Evolutionary conservation across 2,797 vertebrate genomes (phyloP).

Genomic region (Microctenopoma steveboyesi): DNA sequence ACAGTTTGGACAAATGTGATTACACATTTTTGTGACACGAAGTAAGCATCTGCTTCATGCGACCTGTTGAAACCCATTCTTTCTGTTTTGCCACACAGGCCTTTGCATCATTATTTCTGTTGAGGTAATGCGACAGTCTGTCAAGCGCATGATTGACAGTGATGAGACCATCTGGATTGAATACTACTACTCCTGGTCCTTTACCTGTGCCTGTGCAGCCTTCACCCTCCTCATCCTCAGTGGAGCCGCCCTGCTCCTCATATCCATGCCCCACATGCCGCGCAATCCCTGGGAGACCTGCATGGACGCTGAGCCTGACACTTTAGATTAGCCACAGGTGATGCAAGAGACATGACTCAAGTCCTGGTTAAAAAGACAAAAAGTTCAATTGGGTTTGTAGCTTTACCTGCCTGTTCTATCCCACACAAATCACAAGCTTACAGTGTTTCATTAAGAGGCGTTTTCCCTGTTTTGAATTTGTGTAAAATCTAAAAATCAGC

Average conservation of each 20-base stretch:
- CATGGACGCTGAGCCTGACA: slow-evolving; percentile 94
- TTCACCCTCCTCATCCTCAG: slow-evolving; percentile 93
- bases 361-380: neutral
- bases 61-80: neutral
- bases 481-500: slow-evolving; percentile 1
- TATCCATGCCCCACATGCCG: slow-evolving; percentile 96
- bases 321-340: slow-evolving; percentile 73
- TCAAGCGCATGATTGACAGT: slow-evolving; percentile 95
- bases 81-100: slow-evolving; percentile 78
- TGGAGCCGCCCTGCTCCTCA: slow-evolving; percentile 89
- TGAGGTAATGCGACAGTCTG: slow-evolving; percentile 95
- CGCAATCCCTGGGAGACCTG: slow-evolving; percentile 98
- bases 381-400: slow-evolving; percentile 6
- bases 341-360: slow-evolving; percentile 1
- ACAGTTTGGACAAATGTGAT: slow-evolving; percentile 10
- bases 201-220: slow-evolving; percentile 91
- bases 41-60: slow-evolving; percentile 19
- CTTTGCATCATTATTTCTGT: slow-evolving; percentile 95
- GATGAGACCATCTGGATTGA: slow-evolving; percentile 94
- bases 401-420: slow-evolving; percentile 22
- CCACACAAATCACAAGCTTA: slow-evolving; percentile 9
- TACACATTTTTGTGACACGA: neutral
- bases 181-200: slow-evolving; percentile 96
- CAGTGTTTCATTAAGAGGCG: neutral
- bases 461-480: neutral